Base-by-base conservation (phyloP, 2,797 vertebrate genomes). In the Diplodus puntazzo region DNA sequence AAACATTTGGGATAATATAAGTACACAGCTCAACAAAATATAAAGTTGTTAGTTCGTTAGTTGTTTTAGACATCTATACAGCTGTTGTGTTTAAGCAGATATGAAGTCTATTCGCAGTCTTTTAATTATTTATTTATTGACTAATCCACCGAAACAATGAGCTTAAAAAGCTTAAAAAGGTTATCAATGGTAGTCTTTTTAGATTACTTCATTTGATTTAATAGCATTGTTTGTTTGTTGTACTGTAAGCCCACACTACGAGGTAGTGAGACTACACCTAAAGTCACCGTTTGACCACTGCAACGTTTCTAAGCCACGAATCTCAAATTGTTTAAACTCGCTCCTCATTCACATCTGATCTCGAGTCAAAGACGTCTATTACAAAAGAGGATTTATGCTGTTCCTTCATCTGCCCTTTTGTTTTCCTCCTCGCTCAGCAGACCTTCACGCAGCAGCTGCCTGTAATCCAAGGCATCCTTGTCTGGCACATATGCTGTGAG, bases 401-500 rank as follows among this genome's bases (percentile, higher is more conserved):
- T 16, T 67, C 70, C 71, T 76, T 81, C 23, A 45, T 63, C 18
- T 72, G 54, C 23, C 23, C 42, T 71, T 34, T 65, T 58, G 42
- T 74, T 55, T 65, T 52, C 64, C 54, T 75, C 64, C 30, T 71
- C 60, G 21, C 73, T 80, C 48, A 1, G 42, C 49, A 42, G 54
- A 75, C 75, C 58, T 82, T 74, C 64, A 85, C 34, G 16, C 75
- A 77, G 80, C 89, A 88, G 87, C 86, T 86, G 88, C 54, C 69
- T 59, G 76, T 87, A 76, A 92, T 91, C 63, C 75, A 68, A 79
- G 62, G 77, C 79, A 81, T 88, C 84, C 79, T 87, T 9, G 60
- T 84, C 86, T 84, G 80, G 83, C 73, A 79, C 84, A 73, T 65
- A 43, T 39, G 57, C 81, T 64, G 25, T 23, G 61, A 82, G 79